Percentiles rank a stretch among this genome's conserved stretches.
Evolutionary conservation across 1,140 invertebrate species (phyloP).

Genomic region (Macrosteles quadrilineatus): DNA sequence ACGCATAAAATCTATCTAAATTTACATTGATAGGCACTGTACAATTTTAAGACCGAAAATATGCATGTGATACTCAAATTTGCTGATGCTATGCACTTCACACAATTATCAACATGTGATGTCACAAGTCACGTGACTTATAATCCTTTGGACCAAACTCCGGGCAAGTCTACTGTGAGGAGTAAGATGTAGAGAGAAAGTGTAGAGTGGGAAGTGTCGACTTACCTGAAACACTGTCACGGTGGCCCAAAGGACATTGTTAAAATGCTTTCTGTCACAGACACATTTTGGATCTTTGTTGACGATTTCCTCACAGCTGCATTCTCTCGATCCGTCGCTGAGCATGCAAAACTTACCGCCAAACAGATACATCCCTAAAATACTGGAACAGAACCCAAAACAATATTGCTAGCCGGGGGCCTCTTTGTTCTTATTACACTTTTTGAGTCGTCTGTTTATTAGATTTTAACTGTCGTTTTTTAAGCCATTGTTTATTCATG

Average conservation of each 20-base stretch:
- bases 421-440: constrained; percentile 33
- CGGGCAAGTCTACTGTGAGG: too few relatives aligned
- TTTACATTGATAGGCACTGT: too few relatives aligned
- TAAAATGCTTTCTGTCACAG: constrained; percentile 96
- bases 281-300: constrained; percentile 83
- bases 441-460: too few relatives aligned
- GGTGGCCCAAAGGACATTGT: constrained; percentile 94
- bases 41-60: too few relatives aligned
- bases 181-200: not conserved
- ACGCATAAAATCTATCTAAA: too few relatives aligned
- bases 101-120: too few relatives aligned
- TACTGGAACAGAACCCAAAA: constrained; percentile 67
- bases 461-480: too few relatives aligned
- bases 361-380: constrained; percentile 98
- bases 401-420: constrained; percentile 33
- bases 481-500: too few relatives aligned
- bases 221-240: constrained; percentile 96
- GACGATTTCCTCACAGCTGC: constrained; percentile 88
- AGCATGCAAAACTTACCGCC: constrained; percentile 99
- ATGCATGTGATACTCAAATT: too few relatives aligned
- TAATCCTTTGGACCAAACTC: too few relatives aligned
- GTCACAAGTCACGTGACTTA: too few relatives aligned
- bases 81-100: too few relatives aligned
- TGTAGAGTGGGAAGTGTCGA: not conserved
- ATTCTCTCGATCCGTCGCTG: constrained; percentile 81